Percentiles rank a stretch among this genome's conserved stretches.
These are phyloP conservation scores for Caenorhabditis latens DNA, from an alignment of 1,140 invertebrate genomes.

Conservation along the genomic window DNA sequence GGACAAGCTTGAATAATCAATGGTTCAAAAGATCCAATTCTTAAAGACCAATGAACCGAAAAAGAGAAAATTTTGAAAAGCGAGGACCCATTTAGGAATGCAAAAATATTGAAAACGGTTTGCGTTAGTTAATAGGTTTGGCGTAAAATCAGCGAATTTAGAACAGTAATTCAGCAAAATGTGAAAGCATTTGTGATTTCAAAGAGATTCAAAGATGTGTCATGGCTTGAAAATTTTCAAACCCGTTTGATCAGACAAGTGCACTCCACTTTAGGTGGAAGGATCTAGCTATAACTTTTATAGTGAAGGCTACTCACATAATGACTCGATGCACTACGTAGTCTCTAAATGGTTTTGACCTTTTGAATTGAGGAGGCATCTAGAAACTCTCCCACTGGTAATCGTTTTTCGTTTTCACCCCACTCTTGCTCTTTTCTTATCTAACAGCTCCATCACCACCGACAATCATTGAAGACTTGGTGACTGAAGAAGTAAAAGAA, in stretches of 20 bases:
- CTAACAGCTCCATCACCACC: constrained; percentile 14
- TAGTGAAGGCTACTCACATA: neutral
- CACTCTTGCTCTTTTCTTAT: neutral
- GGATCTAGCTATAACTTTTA: no score
- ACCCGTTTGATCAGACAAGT: no score
- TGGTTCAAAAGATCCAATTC: neutral
- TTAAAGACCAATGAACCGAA: neutral
- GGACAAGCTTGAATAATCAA: constrained; percentile 35
- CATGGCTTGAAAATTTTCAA: no score
- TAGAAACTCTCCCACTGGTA: neutral
- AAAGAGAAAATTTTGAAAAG: no score
- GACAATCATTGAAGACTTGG: constrained; percentile 35
- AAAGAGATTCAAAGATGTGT: no score
- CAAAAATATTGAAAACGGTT: no score
- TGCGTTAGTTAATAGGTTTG: no score
- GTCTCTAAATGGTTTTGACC: constrained; percentile 42
- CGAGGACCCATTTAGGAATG: no score
- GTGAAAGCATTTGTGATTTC: no score
- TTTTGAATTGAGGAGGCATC: neutral
- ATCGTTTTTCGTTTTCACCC: constrained; percentile 26
- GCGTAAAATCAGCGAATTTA: no score
- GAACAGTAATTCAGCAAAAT: no score
- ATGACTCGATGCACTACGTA: neutral
- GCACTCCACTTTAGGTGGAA: no score
- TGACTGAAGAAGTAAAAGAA: neutral